Percentiles rank a stretch among this genome's conserved stretches.
phyloP scores from a whole-genome alignment of 2,888 invertebrate species.

The Amphipyra tragopoginis region DNA sequence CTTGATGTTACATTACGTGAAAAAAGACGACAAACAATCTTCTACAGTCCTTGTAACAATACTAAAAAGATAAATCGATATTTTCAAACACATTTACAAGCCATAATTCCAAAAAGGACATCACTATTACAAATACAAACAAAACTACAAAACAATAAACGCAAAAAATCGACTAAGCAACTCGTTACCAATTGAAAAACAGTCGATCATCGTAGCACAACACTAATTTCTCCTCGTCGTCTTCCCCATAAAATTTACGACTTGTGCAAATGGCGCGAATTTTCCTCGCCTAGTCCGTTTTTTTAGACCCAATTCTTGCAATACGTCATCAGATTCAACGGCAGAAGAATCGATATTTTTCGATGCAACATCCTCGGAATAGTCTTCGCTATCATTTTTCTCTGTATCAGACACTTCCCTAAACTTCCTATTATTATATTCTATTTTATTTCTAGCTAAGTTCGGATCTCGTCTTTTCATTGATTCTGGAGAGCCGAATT shows the following conservation, averaged over 20 bases:
- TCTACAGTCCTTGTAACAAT: slow-evolving; percentile 29
- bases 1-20: slow-evolving; percentile 34
- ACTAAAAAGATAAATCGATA: slow-evolving; percentile 19
- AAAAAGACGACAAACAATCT: slow-evolving; percentile 34
- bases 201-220: slow-evolving; percentile 54
- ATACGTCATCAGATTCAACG: slow-evolving; percentile 76
- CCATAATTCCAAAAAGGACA: slow-evolving; percentile 30
- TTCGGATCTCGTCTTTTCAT: slow-evolving; percentile 66
- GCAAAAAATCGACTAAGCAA: slow-evolving; percentile 45
- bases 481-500: slow-evolving; percentile 68
- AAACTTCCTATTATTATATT: slow-evolving; percentile 71
- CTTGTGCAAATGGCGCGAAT: slow-evolving; percentile 80
- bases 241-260: slow-evolving; percentile 85
- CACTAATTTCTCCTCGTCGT: slow-evolving; percentile 75
- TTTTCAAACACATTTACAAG: slow-evolving; percentile 11
- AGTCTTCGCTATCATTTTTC: slow-evolving; percentile 77
- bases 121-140: slow-evolving; percentile 37
- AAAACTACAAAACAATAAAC: slow-evolving; percentile 41
- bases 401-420: slow-evolving; percentile 75
- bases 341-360: slow-evolving; percentile 79
- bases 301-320: slow-evolving; percentile 75
- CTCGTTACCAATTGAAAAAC: slow-evolving; percentile 58
- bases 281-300: slow-evolving; percentile 76
- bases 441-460: slow-evolving; percentile 63
- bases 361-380: slow-evolving; percentile 76